Base-by-base conservation (phyloP, 2,888 invertebrate species). In the Chironomus riparius region DNA sequence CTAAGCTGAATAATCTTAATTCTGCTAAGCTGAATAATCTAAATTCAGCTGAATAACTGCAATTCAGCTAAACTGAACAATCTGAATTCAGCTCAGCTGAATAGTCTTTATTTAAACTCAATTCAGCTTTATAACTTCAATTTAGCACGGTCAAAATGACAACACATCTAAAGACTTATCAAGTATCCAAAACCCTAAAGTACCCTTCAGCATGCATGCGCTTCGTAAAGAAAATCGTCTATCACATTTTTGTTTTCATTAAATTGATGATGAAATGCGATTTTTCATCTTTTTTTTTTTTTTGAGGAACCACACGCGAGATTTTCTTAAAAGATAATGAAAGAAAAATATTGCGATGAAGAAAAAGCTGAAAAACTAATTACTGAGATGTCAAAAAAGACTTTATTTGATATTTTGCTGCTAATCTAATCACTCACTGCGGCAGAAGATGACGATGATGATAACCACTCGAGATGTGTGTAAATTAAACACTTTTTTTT, bases 361-460 rank as follows among this genome's bases (percentile, higher is more conserved):
- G 18, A 28, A 68, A 38, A n/a, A 65, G 24, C 38, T 38, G 38
- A 38, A 38, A 38, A 38, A 22, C 68, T 74, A 74, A 74, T 74
- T 74, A 74, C 68, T 48, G 48, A 68, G 13, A 48, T 74, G 74
- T 74, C 74, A 74, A 47, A 68, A 28, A 74, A 21, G 38, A 22
- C 12, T 15, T 68, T 22, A 12, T 47, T 68, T 47, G 12, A 21
- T n/a, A 15, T 47, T 22, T 47, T 56, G 56, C 15, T 65, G 21
- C 74, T 68, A 65, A 74, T 74, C 74, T 74, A 74, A 74, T 74
- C 74, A 68, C 38, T 68, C 48, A 15, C 15, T n/a, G 15, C 50
- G 50, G n/a, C 4, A 47, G 15, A 28, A 10, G 50, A 48, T 18
- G 13, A 50, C 47, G 56, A 13, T 71, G 72, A 68, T 47, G 74